phyloP scores from a whole-genome alignment of 2,113 vertebrate genomes.

The Empidonax traillii region DNA sequence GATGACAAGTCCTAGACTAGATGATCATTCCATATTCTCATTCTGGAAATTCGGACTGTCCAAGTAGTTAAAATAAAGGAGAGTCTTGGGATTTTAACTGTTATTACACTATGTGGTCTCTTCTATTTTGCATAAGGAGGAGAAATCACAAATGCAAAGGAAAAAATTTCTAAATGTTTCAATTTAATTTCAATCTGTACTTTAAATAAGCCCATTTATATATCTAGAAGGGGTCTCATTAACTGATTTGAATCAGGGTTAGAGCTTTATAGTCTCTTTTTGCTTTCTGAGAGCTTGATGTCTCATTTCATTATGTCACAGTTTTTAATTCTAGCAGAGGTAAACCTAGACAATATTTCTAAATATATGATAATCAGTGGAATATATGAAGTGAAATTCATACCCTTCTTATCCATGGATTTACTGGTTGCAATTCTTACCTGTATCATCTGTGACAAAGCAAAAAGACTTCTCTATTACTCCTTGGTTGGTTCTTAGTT shows the following conservation, averaged over 20 bases:
- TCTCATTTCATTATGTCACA: neutral
- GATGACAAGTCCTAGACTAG: neutral
- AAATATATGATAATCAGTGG: neutral
- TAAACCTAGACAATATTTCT: neutral
- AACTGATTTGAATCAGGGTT: neutral
- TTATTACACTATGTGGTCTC: neutral
- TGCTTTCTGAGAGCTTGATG: neutral
- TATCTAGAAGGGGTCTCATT: neutral
- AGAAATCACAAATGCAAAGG: neutral
- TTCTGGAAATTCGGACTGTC: neutral
- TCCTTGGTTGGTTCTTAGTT: neutral
- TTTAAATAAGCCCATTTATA: neutral
- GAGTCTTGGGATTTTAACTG: neutral
- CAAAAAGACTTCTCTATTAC: neutral
- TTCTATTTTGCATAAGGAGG: neutral
- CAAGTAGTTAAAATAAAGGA: constrained; percentile 1
- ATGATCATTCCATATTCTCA: neutral
- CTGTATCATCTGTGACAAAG: neutral
- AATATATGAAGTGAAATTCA: neutral
- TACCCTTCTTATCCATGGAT: neutral
- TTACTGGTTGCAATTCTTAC: neutral
- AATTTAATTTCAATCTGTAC: constrained; percentile 2
- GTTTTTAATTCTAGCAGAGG: neutral
- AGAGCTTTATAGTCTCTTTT: neutral
- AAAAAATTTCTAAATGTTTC: neutral